phyloP scores from a whole-genome alignment of 1,140 invertebrate species.

The Scaptodrosophila lebanonensis region DNA sequence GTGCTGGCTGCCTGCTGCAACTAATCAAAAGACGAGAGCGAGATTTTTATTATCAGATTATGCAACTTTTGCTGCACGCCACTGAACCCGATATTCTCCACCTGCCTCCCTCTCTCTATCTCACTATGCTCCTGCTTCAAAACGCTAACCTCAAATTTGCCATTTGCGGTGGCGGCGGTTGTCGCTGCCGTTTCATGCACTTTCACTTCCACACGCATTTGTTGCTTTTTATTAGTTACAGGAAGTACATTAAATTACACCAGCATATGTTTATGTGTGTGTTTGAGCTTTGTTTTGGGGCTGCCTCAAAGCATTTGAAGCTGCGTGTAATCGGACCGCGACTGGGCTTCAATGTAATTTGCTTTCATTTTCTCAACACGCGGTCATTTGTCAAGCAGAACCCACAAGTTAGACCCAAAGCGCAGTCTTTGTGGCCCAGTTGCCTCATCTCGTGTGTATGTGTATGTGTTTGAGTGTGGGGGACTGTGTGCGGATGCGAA shows the following conservation, averaged over 20 bases:
- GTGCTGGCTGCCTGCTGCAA: constrained; percentile 16
- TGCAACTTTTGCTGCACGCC: not conserved
- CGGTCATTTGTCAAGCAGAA: constrained; percentile 19
- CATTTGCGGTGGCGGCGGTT: constrained; percentile 14
- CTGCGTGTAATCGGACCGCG: constrained; percentile 3
- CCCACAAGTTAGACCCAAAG: not conserved
- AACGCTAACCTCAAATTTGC: constrained; percentile 18
- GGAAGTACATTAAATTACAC: constrained; percentile 44
- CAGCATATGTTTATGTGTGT: no score
- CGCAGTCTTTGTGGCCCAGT: not conserved
- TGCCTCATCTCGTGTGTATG: no score
- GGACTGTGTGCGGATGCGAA: no score
- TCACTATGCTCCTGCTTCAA: not conserved
- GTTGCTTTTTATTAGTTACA: constrained; percentile 46
- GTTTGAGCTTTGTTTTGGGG: not conserved
- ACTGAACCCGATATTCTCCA: not conserved
- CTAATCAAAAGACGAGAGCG: not conserved
- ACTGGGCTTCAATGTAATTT: not conserved
- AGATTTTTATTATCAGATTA: constrained; percentile 8
- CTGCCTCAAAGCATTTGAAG: constrained; percentile 17
- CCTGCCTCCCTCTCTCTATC: not conserved
- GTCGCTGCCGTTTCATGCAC: constrained; percentile 45
- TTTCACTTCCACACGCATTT: constrained; percentile 56
- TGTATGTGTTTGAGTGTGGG: no score
- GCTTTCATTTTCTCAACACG: constrained; percentile 15